Conservation (phyloP, 2,797 vertebrate species). For the Philypnodon macrostomus region DNA sequence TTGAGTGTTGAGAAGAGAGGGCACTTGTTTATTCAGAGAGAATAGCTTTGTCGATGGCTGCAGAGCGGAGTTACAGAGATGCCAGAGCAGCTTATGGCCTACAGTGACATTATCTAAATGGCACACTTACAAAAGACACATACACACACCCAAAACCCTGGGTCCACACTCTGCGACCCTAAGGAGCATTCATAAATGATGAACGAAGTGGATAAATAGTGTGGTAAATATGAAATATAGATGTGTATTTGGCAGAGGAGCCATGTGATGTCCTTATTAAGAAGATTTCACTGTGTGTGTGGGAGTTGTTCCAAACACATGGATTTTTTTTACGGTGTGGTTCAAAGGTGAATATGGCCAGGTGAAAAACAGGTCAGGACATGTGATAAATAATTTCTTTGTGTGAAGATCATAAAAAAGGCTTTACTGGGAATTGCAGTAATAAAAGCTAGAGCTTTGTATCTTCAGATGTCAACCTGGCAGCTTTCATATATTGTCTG, state of each 20-base stretch:
- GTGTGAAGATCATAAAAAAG: conserved; percentile 21
- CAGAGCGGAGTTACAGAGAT: conserved; percentile 36
- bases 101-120: conserved; percentile 72
- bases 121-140: conserved; percentile 62
- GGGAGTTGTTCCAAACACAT: conserved; percentile 6
- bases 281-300: conserved; percentile 5
- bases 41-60: conserved; percentile 47
- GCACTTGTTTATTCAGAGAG: conserved; percentile 62
- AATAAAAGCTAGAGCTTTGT: conserved; percentile 23
- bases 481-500: conserved; percentile 27
- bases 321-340: conserved; percentile 1
- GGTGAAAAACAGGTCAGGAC: conserved; percentile 11
- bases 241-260: conserved; percentile 48
- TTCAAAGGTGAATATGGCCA: conserved; percentile 26
- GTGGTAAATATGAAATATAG: conserved; percentile 73
- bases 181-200: conserved; percentile 68
- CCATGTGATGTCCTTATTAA: conserved; percentile 47
- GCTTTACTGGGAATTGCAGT: conserved; percentile 24
- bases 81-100: conserved; percentile 54
- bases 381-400: conserved; percentile 29
- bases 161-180: conserved; percentile 27
- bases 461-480: conserved; percentile 15
- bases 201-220: conserved; percentile 64
- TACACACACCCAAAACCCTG: conserved; percentile 27
- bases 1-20: conserved; percentile 50